These are phyloP conservation scores for Drosophila pegasa DNA, from an alignment of 2,888 invertebrate genomes.

Conservation along the genomic window DNA sequence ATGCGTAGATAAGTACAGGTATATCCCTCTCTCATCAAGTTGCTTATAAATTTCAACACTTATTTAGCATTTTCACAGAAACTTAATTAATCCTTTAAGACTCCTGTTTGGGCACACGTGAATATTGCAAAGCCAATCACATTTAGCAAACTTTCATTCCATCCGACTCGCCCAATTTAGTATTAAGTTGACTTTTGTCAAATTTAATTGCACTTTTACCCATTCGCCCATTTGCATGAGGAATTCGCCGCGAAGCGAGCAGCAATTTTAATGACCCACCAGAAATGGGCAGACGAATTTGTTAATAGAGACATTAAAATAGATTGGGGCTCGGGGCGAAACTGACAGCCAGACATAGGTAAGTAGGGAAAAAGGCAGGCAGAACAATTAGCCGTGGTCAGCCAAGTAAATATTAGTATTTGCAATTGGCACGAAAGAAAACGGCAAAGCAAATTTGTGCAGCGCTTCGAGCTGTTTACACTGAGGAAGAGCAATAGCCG, in stretches of 20 bases:
- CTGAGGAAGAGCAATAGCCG: constrained; percentile 55
- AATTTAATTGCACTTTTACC: constrained; percentile 68
- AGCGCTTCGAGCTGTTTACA: constrained; percentile 6
- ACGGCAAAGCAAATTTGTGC: constrained; percentile 21
- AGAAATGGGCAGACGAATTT: constrained; percentile 29
- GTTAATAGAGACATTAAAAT: constrained; percentile 55
- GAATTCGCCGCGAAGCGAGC: constrained; percentile 57
- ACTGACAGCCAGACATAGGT: constrained; percentile 2
- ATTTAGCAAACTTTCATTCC: constrained; percentile 29
- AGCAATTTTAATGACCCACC: constrained; percentile 69
- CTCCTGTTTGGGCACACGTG: not conserved
- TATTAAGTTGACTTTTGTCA: constrained; percentile 1
- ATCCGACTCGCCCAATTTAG: constrained; percentile 1
- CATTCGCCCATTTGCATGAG: constrained; percentile 44
- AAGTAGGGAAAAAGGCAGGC: not conserved
- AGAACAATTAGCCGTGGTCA: constrained; percentile 37
- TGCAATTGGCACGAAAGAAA: constrained; percentile 36
- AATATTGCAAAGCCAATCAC: not conserved
- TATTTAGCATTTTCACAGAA: not conserved
- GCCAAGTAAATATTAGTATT: constrained; percentile 43
- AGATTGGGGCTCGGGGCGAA: constrained; percentile 20
- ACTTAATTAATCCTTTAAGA: not conserved
- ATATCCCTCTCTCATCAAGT: not conserved
- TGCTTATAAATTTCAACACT: not conserved
- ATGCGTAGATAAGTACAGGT: not conserved